A percentile compares a stretch with the other conserved stretches of the same genome.
phyloP scores from a whole-genome alignment of 2,113 vertebrate species.

The Rostratula benghalensis region DNA sequence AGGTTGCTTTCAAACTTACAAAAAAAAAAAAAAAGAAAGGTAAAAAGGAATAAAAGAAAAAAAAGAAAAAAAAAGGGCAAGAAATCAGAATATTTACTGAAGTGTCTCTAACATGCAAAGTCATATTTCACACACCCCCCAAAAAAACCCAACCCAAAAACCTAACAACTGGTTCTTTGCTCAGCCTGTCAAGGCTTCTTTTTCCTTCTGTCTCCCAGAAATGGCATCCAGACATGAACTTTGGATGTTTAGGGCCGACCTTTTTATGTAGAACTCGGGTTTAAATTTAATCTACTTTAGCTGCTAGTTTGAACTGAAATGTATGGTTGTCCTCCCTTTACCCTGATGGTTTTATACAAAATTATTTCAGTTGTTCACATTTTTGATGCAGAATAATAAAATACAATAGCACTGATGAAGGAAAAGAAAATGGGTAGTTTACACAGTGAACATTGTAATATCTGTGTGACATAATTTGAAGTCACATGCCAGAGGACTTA shows the following conservation, averaged over 20 bases:
- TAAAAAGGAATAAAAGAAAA: background rate
- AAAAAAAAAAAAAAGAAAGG: no score
- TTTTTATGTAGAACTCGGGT: background rate
- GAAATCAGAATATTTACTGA: background rate
- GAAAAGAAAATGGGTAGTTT: background rate
- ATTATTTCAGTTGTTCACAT: background rate
- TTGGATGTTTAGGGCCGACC: background rate
- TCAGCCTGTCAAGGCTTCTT: background rate
- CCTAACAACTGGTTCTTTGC: no score
- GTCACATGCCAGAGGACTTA: background rate
- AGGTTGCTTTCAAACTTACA: background rate
- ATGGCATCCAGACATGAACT: background rate
- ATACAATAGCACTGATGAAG: background rate
- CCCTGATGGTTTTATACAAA: background rate
- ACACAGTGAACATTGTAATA: background rate
- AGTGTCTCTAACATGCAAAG: background rate
- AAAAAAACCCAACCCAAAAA: no score
- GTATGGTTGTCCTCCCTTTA: background rate
- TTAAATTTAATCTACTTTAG: background rate
- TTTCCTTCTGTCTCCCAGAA: background rate
- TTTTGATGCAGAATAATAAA: background rate
- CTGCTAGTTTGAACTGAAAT: background rate
- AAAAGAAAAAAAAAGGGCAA: background rate
- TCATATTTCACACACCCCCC: no score
- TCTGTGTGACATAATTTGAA: background rate